Evolutionary conservation across 1,140 invertebrate genomes (phyloP), one percentile per base, ranked within the genome.

Genomic region (Plodia interpunctella): DNA sequence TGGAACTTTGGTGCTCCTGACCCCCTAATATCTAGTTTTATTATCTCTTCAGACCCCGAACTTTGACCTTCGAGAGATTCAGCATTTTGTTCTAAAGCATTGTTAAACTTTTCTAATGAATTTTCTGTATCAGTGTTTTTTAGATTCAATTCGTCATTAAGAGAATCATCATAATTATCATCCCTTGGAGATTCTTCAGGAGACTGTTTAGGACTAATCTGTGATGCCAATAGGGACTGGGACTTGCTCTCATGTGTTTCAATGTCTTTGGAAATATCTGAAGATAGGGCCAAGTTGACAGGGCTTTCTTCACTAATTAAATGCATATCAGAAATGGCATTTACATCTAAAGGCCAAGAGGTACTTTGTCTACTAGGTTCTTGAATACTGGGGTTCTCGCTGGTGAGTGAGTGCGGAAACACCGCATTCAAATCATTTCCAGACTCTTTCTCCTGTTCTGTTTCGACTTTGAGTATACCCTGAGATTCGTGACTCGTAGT

Each of bases 1-100:
- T 78, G 69, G 66, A 81, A 80, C 55, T 80, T 88, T 19, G 76
- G 82, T 8, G 71, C 78, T 20, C 74, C 85, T 83, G 77, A 25
- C 3, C 90, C 90, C 74, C 88, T 73, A 44, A 90, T 90, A 69
- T 90, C 90, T 38, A 90, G 60, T 55, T 89, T 88, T 32, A 90
- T 90, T 15, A 90, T 83, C 57, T 90, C 88, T 59, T 90, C 90
- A 28, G 90, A 90, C 0, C 62, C 73, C 25, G 87, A 88, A 60
- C 76, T 80, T 17, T 57, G 55, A 52, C 72, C 72, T 20, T 65
- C 69, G 3, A 55, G 44, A n/a, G 65, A 75, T 44, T 73, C 62
- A n/a, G 63, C 59, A 49, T 65, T 65, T 66, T 6, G 9, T 50
- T 70, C 68, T 30, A 64, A 49, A 49, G 60, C 68, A 49, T 57